Evolutionary conservation across 37 sponge, comb jelly and placozoan genomes (phyloP), one percentile per base, ranked within the genome.

Genomic region (Chondrilla cf. caribensis): DNA sequence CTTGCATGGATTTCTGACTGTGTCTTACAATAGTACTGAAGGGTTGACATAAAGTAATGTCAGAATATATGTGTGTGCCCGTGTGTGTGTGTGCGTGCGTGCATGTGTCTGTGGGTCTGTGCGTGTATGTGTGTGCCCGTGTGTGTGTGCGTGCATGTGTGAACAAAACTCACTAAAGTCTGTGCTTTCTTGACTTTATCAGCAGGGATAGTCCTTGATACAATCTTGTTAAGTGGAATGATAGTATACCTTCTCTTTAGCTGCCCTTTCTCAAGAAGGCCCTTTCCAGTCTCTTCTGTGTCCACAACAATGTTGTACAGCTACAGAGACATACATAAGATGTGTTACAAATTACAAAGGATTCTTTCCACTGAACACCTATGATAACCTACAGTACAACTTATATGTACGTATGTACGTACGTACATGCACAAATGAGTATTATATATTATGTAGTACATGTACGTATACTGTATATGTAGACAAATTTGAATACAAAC

Each of bases 191-290:
- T 89, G 55, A 90, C 84, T 18, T 66, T 79, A 28, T 88, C 86
- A 51, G 51, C 24, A 15, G 79, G 82, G 81, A 98, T 89, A 28
- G 80, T 70, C 38, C 72, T 58, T 25, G 90, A 70, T 3, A 78
- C 64, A 33, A 98, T 98, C 78, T 98, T 95, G 86, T 98, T 98
- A 37, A 98, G 92, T 7, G 99, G 99, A 37, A 98, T 91, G 82
- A 98, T 89, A 37, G 96, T 95, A 64, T 84, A 91, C 36, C 96
- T 67, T 15, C 88, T 38, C 68, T 91, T 84, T 15, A 98, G 92
- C 55, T 86, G 79, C 33, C 99, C 97, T 25, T 87, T 86, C 78
- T 97, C 81, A 0, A 98, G 67, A 84, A 98, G 82, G 47, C 89
- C 83, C 79, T 96, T 93, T 5, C 89, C 96, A 24, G 95, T 96